phyloP scores from a whole-genome alignment of 2,113 vertebrate species.

The Pithys albifrons region DNA sequence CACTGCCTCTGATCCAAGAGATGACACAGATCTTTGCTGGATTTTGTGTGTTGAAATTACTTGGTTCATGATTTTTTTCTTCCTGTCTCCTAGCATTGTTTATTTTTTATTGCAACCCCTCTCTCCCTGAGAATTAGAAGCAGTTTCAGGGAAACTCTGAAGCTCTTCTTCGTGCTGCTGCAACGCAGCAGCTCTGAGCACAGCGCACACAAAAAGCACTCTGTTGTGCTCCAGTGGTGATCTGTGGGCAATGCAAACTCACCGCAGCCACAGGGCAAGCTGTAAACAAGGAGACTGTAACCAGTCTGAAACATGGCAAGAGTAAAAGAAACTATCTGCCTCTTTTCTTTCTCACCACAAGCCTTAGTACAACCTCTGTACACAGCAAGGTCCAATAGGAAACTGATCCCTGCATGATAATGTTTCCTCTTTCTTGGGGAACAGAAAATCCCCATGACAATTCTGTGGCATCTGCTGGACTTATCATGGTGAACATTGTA shows the following conservation, averaged over 20 bases:
- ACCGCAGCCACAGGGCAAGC: not conserved
- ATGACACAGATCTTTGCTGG: not conserved
- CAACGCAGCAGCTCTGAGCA: not conserved
- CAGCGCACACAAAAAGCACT: not conserved
- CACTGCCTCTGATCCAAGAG: not conserved
- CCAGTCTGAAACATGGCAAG: not conserved
- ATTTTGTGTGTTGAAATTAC: not conserved
- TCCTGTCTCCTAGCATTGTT: not conserved
- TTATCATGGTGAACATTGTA: not conserved
- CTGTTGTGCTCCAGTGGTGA: slow-evolving; percentile 47
- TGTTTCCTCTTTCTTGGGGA: not conserved
- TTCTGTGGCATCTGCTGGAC: not conserved
- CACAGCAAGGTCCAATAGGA: not conserved
- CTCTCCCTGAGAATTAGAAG: not conserved
- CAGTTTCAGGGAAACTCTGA: not conserved
- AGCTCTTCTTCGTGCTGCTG: not conserved
- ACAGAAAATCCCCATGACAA: not conserved
- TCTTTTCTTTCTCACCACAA: not conserved
- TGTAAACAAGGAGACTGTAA: not conserved
- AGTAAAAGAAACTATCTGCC: not conserved
- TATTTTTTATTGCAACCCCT: not conserved
- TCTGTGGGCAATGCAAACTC: slow-evolving; percentile 30
- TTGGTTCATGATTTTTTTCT: not conserved
- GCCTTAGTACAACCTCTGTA: not conserved
- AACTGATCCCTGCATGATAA: not conserved